A percentile compares a stretch with the other conserved stretches of the same genome.
Evolutionary conservation across 2,113 vertebrate species (phyloP).

Genomic region (Epinephelus moara): DNA sequence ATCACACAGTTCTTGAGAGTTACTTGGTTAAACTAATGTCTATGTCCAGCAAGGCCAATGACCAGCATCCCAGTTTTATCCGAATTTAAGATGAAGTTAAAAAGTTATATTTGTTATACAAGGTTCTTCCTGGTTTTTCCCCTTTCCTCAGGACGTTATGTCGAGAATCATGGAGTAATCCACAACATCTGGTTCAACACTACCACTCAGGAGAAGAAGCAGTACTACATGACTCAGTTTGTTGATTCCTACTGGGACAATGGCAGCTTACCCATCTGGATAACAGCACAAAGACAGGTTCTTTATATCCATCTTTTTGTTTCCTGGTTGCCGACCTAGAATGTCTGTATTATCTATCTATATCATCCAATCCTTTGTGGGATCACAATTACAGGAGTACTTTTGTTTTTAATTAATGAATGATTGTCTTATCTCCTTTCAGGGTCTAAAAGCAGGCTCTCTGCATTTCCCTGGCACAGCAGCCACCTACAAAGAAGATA

Average conservation of each 20-base stretch:
- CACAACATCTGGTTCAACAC: constrained; percentile 93
- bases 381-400: background rate
- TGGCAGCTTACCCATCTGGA: constrained; percentile 93
- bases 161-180: constrained; percentile 92
- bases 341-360: background rate
- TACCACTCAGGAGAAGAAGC: constrained; percentile 82
- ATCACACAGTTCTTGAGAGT: too few relatives aligned
- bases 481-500: constrained; percentile 85
- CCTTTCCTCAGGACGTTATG: constrained; percentile 84
- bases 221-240: constrained; percentile 87
- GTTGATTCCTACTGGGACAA: constrained; percentile 91
- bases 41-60: background rate
- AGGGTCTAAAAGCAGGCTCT: constrained; percentile 92
- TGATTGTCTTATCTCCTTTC: background rate
- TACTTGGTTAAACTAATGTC: too few relatives aligned
- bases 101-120: too few relatives aligned
- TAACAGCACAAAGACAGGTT: constrained; percentile 94
- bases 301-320: background rate
- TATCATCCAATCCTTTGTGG: background rate
- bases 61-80: background rate
- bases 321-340: background rate
- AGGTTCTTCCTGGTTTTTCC: too few relatives aligned
- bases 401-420: background rate
- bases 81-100: background rate
- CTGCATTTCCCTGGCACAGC: constrained; percentile 90